A percentile compares a stretch with the other conserved stretches of the same genome.
Conservation (phyloP, 2,113 vertebrate species). For the Micromys minutus region DNA sequence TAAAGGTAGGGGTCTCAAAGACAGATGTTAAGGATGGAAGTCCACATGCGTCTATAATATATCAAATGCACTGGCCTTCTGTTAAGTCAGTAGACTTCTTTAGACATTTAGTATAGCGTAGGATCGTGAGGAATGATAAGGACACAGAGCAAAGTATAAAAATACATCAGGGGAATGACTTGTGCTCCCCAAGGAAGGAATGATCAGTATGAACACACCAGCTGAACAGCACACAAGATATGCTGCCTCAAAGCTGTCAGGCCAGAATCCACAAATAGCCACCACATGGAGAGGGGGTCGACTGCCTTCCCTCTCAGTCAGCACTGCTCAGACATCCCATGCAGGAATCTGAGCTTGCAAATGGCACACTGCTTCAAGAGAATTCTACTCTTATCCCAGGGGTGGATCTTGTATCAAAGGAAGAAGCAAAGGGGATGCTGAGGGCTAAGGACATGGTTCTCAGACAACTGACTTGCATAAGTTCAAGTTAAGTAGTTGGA, state of each 20-base stretch:
- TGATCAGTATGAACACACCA: conserved; percentile 52
- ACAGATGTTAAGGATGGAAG: neutral
- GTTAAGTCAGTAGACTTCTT: conserved; percentile 1
- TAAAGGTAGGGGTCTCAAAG: neutral
- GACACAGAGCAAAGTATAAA: conserved; percentile 19
- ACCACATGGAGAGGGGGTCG: neutral
- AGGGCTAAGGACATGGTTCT: neutral
- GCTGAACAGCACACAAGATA: neutral
- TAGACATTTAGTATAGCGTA: conserved; percentile 32
- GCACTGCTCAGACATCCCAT: neutral
- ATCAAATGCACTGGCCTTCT: neutral
- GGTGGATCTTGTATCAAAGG: neutral
- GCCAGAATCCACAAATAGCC: conserved; percentile 46
- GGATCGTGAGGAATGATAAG: neutral
- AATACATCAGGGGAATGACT: conserved; percentile 47
- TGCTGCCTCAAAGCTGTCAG: neutral
- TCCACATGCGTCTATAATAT: neutral
- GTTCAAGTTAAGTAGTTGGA: neutral
- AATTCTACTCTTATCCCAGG: neutral
- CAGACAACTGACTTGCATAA: neutral
- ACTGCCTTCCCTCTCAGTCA: neutral
- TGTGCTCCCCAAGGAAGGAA: conserved; percentile 40
- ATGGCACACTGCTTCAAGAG: neutral
- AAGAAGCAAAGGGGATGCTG: neutral
- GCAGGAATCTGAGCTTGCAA: neutral